A percentile compares a stretch with the other conserved stretches of the same genome.
Conservation (phyloP, 2,888 invertebrate genomes). For the Vannuccia rotundouncinata region DNA sequence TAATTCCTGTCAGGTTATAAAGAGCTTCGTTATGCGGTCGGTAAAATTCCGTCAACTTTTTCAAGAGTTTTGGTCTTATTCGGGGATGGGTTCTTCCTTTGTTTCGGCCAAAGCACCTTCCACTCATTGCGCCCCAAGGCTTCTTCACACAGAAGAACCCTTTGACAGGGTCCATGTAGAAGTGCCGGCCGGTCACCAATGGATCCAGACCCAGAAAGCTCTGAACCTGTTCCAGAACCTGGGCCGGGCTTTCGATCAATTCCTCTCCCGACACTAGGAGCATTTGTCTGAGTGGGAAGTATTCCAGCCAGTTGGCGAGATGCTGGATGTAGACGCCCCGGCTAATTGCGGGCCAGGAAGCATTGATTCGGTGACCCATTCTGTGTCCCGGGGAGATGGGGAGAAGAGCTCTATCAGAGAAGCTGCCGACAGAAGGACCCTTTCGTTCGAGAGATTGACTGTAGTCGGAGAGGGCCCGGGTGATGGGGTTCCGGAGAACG, state of each 20-base stretch:
- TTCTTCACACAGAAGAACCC: slow-evolving; percentile 32
- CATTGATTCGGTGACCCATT: too few relatives aligned
- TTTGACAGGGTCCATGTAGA: slow-evolving; percentile 27
- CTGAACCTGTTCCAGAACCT: neutral
- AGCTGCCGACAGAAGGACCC: slow-evolving; percentile 29
- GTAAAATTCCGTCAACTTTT: slow-evolving; percentile 75
- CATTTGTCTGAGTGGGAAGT: slow-evolving; percentile 27
- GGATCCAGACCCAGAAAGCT: neutral
- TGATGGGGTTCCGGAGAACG: slow-evolving; percentile 89
- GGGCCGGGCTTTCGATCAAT: neutral
- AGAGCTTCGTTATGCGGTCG: slow-evolving; percentile 83
- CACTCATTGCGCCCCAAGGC: slow-evolving; percentile 13
- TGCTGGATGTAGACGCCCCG: slow-evolving; percentile 11
- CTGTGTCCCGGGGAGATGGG: too few relatives aligned
- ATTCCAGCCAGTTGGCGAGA: slow-evolving; percentile 32
- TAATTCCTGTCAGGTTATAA: slow-evolving; percentile 80
- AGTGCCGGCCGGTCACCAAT: slow-evolving; percentile 19
- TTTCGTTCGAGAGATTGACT: slow-evolving; percentile 70
- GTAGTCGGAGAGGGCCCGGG: slow-evolving; percentile 86
- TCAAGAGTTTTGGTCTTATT: slow-evolving; percentile 71
- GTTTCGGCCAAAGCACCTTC: slow-evolving; percentile 57
- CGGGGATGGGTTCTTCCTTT: slow-evolving; percentile 76
- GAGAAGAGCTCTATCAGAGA: too few relatives aligned
- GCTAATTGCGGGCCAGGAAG: neutral
- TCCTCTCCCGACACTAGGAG: slow-evolving; percentile 25